Conservation (phyloP, 2,888 invertebrate species). For the Clunio marinus region DNA sequence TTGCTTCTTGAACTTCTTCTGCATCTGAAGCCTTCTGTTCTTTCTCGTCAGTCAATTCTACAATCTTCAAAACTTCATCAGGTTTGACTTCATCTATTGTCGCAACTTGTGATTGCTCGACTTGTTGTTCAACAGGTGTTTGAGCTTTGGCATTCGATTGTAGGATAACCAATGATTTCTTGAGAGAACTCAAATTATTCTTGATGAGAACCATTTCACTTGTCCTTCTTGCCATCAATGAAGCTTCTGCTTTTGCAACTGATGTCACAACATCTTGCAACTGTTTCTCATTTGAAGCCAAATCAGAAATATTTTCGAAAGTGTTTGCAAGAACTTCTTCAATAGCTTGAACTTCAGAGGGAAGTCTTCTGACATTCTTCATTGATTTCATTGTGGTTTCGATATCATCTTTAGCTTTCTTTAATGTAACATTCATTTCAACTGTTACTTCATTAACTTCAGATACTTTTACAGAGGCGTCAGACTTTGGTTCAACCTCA, state of each 20-base stretch:
- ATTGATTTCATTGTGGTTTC: not conserved
- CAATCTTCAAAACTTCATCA: slow-evolving; percentile 37
- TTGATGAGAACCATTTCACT: slow-evolving; percentile 40
- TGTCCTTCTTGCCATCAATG: slow-evolving; percentile 40
- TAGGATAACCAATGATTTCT: slow-evolving; percentile 38
- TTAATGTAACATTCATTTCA: slow-evolving; percentile 40
- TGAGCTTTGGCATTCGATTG: slow-evolving; percentile 41
- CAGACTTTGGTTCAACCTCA: slow-evolving; percentile 38
- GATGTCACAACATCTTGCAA: slow-evolving; percentile 28
- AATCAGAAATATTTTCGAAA: slow-evolving; percentile 39
- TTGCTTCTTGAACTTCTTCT: not conserved
- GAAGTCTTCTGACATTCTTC: slow-evolving; percentile 24
- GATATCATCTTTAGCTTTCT: slow-evolving; percentile 38
- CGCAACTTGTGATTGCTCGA: slow-evolving; percentile 32
- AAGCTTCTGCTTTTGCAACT: slow-evolving; percentile 30
- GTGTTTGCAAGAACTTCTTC: not conserved
- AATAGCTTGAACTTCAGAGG: not conserved
- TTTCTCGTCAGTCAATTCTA: no score
- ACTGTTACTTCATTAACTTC: not conserved
- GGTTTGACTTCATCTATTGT: slow-evolving; percentile 39
- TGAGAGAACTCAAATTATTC: slow-evolving; percentile 40
- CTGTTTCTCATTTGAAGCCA: slow-evolving; percentile 40
- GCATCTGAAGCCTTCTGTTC: not conserved
- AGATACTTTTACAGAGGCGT: slow-evolving; percentile 18
- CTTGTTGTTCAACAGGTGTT: slow-evolving; percentile 40